Evolutionary conservation across 2,797 vertebrate species (phyloP).

Genomic region (Sebastes diploproa): DNA sequence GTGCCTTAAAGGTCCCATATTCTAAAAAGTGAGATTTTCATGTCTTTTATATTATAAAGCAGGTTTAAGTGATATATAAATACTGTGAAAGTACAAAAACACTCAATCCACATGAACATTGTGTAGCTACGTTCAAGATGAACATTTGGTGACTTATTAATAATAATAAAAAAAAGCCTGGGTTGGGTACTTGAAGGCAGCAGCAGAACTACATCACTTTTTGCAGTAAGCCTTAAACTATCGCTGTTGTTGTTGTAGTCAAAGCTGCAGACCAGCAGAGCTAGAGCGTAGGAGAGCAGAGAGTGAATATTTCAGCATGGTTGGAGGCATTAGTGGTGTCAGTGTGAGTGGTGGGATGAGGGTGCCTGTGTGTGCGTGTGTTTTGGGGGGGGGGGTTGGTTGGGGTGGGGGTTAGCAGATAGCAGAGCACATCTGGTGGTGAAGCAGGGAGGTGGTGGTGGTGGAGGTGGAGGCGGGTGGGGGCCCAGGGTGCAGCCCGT

Average conservation of each 20-base stretch:
- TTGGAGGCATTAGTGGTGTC: conserved; percentile 68
- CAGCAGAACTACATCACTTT: conserved; percentile 13
- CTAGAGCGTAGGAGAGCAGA: conserved; percentile 37
- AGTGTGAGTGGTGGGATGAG: conserved; percentile 80
- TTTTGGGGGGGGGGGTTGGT: background rate
- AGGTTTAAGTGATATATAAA: no score
- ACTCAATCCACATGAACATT: background rate
- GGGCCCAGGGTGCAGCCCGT: conserved; percentile 86
- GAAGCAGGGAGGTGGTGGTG: conserved; percentile 54
- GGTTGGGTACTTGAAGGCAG: background rate
- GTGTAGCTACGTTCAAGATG: background rate
- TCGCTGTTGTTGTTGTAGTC: conserved; percentile 18
- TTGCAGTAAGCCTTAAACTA: background rate
- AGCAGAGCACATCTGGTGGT: conserved; percentile 85
- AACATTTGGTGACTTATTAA: background rate
- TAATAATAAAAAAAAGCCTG: background rate
- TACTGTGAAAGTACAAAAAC: no score
- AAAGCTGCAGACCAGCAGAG: conserved; percentile 29
- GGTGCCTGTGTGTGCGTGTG: conserved; percentile 1
- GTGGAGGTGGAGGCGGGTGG: conserved; percentile 63
- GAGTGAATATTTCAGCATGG: conserved; percentile 76
- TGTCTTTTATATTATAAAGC: no score
- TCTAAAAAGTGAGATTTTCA: no score
- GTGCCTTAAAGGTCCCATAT: no score
- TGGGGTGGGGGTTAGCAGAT: conserved; percentile 52